Conservation (phyloP, 2,888 invertebrate genomes). For the Nomada ruficornis region DNA sequence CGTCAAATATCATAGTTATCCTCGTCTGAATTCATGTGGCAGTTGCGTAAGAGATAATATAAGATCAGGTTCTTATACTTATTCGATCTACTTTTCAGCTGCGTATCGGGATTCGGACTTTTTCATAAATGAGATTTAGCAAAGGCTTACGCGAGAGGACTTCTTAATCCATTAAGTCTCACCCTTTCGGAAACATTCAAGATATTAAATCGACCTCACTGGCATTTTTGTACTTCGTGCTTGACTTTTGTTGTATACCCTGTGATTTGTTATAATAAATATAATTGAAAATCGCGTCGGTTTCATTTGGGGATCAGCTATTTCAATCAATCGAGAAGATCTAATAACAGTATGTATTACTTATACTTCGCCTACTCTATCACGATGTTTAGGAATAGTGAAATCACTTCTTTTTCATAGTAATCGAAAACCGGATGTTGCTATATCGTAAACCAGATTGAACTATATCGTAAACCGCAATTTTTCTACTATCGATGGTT, state of each 20-base stretch:
- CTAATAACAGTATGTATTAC: too few species aligned
- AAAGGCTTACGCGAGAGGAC: conserved; percentile 6
- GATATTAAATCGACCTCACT: background rate
- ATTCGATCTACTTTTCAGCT: background rate
- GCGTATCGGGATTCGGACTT: background rate
- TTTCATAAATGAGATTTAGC: conserved; percentile 16
- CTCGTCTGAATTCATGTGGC: too few species aligned
- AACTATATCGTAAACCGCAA: background rate
- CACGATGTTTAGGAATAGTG: too few species aligned
- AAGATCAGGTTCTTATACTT: background rate
- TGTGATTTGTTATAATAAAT: too few species aligned
- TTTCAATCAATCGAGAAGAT: too few species aligned
- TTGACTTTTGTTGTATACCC: background rate
- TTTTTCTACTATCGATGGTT: conserved; percentile 2
- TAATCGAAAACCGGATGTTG: background rate
- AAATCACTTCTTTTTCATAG: too few species aligned
- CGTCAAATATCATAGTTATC: too few species aligned
- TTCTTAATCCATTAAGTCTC: conserved; percentile 20
- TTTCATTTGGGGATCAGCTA: too few species aligned
- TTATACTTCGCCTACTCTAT: too few species aligned
- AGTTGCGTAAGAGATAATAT: background rate
- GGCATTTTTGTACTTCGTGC: background rate
- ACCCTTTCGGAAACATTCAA: background rate
- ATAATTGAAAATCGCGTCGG: background rate
- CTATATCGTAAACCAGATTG: too few species aligned